Conservation (phyloP, 1,140 invertebrate species). For the Apis florea region DNA sequence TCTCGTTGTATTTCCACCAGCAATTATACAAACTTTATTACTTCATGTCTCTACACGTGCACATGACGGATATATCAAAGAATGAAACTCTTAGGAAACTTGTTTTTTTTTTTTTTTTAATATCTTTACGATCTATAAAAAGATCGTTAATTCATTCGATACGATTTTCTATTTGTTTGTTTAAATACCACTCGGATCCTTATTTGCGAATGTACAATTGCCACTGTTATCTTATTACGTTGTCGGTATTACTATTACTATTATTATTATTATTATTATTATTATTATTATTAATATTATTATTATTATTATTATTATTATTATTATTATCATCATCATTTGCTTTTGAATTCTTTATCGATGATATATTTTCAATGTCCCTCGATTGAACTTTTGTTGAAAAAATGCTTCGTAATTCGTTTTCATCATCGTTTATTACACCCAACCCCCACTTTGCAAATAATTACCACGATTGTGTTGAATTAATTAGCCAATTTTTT, state of each 20-base stretch:
- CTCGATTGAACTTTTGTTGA: neutral
- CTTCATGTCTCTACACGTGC: conserved; percentile 33
- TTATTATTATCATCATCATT: neutral
- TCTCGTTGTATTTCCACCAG: neutral
- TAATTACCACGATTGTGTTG: conserved; percentile 41
- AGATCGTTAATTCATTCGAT: neutral
- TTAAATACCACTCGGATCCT: conserved; percentile 3
- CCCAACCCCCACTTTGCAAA: conserved; percentile 45
- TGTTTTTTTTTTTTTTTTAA: neutral
- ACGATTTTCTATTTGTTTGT: neutral
- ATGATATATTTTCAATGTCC: neutral
- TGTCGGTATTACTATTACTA: neutral
- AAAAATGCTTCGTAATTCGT: neutral
- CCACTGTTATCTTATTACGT: neutral
- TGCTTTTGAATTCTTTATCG: neutral
- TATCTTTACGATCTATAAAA: neutral
- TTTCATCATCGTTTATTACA: conserved; percentile 9
- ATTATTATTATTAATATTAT: neutral
- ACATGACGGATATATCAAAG: conserved; percentile 17
- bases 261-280: neutral
- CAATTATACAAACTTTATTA: conserved; percentile 18
- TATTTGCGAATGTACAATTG: conserved; percentile 23
- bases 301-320: neutral
- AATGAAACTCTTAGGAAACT: conserved; percentile 23
- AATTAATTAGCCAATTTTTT: neutral